Evolutionary conservation across 2,888 invertebrate species (phyloP).

Genomic region (Xylophagus ater): DNA sequence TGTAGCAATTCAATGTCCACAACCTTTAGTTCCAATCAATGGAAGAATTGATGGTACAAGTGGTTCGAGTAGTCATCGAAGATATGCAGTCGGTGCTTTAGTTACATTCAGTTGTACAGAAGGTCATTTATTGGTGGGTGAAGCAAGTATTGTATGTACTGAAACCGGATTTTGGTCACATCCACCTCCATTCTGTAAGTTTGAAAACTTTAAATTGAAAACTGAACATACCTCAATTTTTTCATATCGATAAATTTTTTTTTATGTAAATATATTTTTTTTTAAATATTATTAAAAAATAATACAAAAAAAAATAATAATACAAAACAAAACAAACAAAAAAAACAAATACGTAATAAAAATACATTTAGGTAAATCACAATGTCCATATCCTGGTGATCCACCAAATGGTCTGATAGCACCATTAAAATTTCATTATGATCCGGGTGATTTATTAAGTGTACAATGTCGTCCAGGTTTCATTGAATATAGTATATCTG

Average conservation of each 20-base stretch:
- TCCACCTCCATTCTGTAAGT: conserved; percentile 67
- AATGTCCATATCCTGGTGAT: conserved; percentile 61
- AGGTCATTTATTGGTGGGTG: conserved; percentile 52
- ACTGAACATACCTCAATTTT: too few relatives aligned
- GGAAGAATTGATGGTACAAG: conserved; percentile 46
- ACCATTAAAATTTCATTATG: conserved; percentile 62
- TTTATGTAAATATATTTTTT: too few relatives aligned
- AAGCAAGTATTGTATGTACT: conserved; percentile 73
- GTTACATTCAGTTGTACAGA: conserved; percentile 66
- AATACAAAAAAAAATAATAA: too few relatives aligned
- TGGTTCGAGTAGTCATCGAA: conserved; percentile 40
- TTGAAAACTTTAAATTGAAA: conserved; percentile 17
- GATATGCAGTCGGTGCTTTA: conserved; percentile 67
- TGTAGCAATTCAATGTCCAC: conserved; percentile 71
- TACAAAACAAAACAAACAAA: too few relatives aligned
- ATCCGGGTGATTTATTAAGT: conserved; percentile 59
- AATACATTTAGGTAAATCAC: conserved; percentile 49
- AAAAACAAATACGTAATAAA: too few relatives aligned
- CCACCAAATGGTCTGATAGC: conserved; percentile 58
- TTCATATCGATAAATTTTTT: too few relatives aligned
- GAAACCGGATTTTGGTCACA: conserved; percentile 84
- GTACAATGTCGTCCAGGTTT: conserved; percentile 58
- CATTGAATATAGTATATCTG: conserved; percentile 39
- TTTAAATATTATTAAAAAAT: too few relatives aligned
- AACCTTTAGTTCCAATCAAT: conserved; percentile 60